Evolutionary conservation across 2,888 invertebrate species (phyloP).

Genomic region (Mesodorylaimus sp.): DNA sequence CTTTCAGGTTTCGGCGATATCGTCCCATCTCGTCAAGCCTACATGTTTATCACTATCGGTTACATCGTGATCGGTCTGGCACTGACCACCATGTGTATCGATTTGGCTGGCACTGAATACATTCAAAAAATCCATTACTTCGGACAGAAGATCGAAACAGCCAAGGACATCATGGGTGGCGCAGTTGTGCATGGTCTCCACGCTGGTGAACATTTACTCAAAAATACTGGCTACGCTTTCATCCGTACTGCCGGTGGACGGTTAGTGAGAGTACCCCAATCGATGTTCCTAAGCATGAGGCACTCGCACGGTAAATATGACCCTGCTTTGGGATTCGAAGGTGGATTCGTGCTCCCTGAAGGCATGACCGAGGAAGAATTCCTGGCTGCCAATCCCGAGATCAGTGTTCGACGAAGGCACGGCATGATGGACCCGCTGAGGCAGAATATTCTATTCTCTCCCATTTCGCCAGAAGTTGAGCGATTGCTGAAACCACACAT

Average conservation of each 20-base stretch:
- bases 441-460: conserved; percentile 26
- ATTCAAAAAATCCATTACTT: conserved; percentile 8
- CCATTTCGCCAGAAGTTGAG: conserved; percentile 21
- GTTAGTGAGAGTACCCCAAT: background rate
- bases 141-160: conserved; percentile 20
- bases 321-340: too few relatives aligned
- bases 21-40: conserved; percentile 7
- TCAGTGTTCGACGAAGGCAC: background rate
- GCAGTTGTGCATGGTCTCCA: conserved; percentile 22
- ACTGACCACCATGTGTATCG: conserved; percentile 9
- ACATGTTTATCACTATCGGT: conserved; percentile 7
- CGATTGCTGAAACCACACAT: conserved; percentile 15
- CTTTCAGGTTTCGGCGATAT: conserved; percentile 9
- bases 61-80: conserved; percentile 8
- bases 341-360: background rate
- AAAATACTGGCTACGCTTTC: background rate
- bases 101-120: conserved; percentile 9
- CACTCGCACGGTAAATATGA: background rate
- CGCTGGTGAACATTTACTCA: conserved; percentile 17
- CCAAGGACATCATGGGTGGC: conserved; percentile 13
- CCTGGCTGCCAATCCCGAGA: background rate
- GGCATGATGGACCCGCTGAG: background rate
- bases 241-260: background rate
- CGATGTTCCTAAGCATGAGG: background rate
- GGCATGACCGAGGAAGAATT: background rate